These are phyloP conservation scores for Meloe dianella DNA, from an alignment of 2,888 invertebrate genomes.

Conservation along the genomic window DNA sequence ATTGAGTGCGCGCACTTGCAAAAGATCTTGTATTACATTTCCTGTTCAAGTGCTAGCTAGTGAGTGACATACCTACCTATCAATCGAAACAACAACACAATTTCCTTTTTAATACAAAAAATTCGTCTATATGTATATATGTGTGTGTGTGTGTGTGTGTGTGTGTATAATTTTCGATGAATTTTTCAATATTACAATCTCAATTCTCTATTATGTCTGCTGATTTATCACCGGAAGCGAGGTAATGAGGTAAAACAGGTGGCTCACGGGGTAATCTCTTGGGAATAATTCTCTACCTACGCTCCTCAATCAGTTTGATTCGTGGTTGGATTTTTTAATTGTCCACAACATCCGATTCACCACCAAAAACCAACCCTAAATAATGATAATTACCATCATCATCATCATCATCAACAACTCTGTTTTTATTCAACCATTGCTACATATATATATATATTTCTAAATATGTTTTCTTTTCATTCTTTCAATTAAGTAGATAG, in stretches of 20 bases:
- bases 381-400: not conserved
- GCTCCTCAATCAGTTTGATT: conserved; percentile 18
- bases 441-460: not conserved
- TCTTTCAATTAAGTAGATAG: conserved; percentile 18
- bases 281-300: conserved; percentile 41
- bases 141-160: too few relatives aligned
- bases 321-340: conserved; percentile 26
- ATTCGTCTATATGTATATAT: not conserved
- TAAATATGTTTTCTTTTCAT: conserved; percentile 3
- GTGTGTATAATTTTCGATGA: not conserved
- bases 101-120: not conserved
- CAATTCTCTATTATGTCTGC: conserved; percentile 23
- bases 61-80: not conserved
- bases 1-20: conserved; percentile 33
- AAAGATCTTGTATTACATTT: conserved; percentile 42
- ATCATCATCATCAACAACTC: conserved; percentile 15
- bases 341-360: conserved; percentile 22
- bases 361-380: not conserved
- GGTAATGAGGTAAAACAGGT: conserved; percentile 58
- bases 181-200: not conserved
- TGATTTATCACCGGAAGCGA: conserved; percentile 59
- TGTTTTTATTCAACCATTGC: not conserved
- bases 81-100: not conserved
- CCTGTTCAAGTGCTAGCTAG: conserved; percentile 30
- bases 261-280: conserved; percentile 46